Percentiles rank a stretch among this genome's conserved stretches.
Evolutionary conservation across 2,113 vertebrate genomes (phyloP).

Genomic region (Eidolon helvum): DNA sequence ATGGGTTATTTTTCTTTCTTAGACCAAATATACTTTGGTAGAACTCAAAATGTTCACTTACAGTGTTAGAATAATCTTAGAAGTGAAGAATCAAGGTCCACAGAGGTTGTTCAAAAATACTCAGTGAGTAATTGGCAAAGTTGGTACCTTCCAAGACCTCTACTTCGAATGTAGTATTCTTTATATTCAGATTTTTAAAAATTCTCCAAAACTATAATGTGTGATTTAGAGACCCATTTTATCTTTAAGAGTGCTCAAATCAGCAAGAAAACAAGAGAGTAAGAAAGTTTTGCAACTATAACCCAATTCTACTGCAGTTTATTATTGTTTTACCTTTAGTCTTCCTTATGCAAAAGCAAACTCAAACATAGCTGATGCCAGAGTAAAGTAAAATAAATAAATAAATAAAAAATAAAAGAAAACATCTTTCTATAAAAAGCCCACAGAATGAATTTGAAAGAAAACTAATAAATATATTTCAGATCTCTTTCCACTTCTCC

Average conservation of each 20-base stretch:
- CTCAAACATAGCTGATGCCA: not conserved
- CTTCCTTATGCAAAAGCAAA: not conserved
- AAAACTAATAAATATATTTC: not conserved
- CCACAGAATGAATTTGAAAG: not conserved
- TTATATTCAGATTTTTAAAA: not conserved
- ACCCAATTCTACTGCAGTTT: not conserved
- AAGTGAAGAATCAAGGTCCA: not conserved
- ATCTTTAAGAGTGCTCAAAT: not conserved
- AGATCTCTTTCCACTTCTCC: not conserved
- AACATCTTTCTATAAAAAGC: not conserved
- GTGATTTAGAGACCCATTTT: constrained; percentile 17
- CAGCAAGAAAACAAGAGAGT: not conserved
- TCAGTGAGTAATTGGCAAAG: not conserved
- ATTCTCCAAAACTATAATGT: not conserved
- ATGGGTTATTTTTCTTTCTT: not conserved
- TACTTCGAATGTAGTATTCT: not conserved
- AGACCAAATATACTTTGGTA: not conserved
- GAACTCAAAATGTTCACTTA: not conserved
- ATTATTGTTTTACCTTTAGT: not conserved
- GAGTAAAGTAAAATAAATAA: not conserved
- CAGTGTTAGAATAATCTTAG: not conserved
- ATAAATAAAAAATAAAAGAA: not conserved
- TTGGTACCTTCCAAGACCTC: not conserved
- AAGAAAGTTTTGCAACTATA: not conserved
- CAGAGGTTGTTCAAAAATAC: not conserved